These are phyloP conservation scores for Scaptodrosophila latifasciaeformis DNA, from an alignment of 2,888 invertebrate species.

Conservation along the genomic window DNA sequence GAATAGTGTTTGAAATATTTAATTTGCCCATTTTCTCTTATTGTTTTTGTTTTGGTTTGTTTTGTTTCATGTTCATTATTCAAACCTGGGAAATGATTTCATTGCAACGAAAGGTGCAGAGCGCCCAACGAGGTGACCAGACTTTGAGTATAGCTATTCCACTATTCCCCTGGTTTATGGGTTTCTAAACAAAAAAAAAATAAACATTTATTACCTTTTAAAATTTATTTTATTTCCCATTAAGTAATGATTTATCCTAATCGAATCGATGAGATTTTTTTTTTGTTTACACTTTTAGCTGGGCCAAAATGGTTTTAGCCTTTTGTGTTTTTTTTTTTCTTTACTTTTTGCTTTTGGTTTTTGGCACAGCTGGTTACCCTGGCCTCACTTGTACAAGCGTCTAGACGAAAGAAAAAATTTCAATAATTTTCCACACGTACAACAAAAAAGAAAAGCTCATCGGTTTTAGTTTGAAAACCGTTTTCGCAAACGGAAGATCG, in stretches of 20 bases:
- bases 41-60: too few relatives aligned
- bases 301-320: background rate
- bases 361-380: constrained; percentile 50
- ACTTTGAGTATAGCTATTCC: background rate
- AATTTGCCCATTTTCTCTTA: too few relatives aligned
- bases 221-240: constrained; percentile 13
- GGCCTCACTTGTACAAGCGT: constrained; percentile 8
- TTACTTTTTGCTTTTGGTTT: constrained; percentile 7
- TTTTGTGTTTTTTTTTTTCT: background rate
- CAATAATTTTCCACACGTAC: constrained; percentile 57
- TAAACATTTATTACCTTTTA: constrained; percentile 18
- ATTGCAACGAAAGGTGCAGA: constrained; percentile 34
- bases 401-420: constrained; percentile 46
- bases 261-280: constrained; percentile 15
- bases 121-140: constrained; percentile 38
- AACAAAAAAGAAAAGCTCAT: constrained; percentile 41
- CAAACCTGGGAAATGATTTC: constrained; percentile 48
- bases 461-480: constrained; percentile 67
- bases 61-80: constrained; percentile 33
- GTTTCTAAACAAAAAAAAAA: constrained; percentile 1
- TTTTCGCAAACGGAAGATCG: constrained; percentile 52
- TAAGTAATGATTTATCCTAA: constrained; percentile 11
- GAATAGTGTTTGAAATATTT: constrained; percentile 46
- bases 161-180: background rate
- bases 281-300: constrained; percentile 23